These are phyloP conservation scores for Cettia cetti DNA, from an alignment of 2,113 vertebrate species.

Conservation along the genomic window DNA sequence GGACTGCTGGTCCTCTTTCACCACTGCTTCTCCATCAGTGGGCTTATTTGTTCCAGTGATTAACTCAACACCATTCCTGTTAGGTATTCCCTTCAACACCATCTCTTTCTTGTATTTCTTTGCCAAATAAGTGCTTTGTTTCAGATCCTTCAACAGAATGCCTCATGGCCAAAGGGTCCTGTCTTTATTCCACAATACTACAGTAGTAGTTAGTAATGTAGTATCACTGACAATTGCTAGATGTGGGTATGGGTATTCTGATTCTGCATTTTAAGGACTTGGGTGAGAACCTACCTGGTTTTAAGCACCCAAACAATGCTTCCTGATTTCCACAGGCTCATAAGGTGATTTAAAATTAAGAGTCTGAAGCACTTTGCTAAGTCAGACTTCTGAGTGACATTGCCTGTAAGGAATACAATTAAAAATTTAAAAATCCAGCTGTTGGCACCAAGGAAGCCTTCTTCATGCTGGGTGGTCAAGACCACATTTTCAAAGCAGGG, in stretches of 20 bases:
- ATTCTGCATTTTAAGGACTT: not conserved
- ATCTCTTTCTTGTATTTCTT: not conserved
- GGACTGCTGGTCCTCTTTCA: not conserved
- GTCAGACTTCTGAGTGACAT: not conserved
- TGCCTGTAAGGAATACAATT: not conserved
- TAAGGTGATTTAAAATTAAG: not conserved
- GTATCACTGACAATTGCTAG: not conserved
- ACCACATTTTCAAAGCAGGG: not conserved
- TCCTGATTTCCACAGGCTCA: not conserved
- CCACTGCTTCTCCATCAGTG: not conserved
- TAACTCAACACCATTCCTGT: not conserved
- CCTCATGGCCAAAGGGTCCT: not conserved
- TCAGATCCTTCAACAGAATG: not conserved
- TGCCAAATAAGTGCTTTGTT: not conserved
- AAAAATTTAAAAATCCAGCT: not conserved
- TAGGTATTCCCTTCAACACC: not conserved
- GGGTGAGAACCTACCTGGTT: not conserved
- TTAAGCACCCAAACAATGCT: not conserved
- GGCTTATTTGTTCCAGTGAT: not conserved
- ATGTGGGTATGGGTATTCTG: not conserved
- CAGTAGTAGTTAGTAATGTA: not conserved
- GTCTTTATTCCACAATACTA: not conserved
- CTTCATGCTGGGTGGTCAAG: slow-evolving; percentile 6
- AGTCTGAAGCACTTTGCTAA: not conserved
- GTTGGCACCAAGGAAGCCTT: not conserved